Evolutionary conservation across 1,140 invertebrate species (phyloP), one percentile per base, ranked within the genome.

Genomic region (Pseudomyrmex sp.): DNA sequence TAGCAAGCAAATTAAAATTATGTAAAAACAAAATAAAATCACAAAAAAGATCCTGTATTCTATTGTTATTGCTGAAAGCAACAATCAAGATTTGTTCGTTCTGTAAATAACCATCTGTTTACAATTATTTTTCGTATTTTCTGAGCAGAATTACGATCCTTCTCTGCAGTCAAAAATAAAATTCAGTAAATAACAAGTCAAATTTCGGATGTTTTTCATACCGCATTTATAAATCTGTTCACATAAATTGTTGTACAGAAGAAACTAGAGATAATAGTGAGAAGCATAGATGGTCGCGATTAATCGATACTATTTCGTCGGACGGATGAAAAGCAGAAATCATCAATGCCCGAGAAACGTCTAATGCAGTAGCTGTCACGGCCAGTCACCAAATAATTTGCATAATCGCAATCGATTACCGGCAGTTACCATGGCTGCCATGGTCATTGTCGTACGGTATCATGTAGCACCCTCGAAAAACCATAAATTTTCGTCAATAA

Each of bases 321-420:
- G 23, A 54, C 46, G 46, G 52, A 88, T 70, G n/a, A 83, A 85
- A 89, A 85, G 84, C 79, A 80, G 76, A 80, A 89, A 84, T 89
- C 86, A 91, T 92, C 84, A 80, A 89, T 85, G 88, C 80, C n/a
- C 87, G 79, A 90, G 82, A 84, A 90, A 87, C 74, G 86, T 90
- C 82, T 84, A 85, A 89, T 72, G 69, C 76, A 80, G 70, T 89
- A 85, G 74, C 87, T 88, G 88, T 89, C 88, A 91, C 87, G 82
- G 86, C 85, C 89, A 92, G 90, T 90, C 83, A 87, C 86, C 85
- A 85, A 89, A 89, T 90, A 87, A 91, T 92, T 91, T 91, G 83
- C 90, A 92, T 91, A 92, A 92, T 91, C 91, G 84, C 84, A 46
- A 85, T 84, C 86, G 87, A 92, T 92, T 91, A 87, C 79, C 73